phyloP scores from a whole-genome alignment of 2,113 vertebrate genomes.

The Corythornis madagascariensis region DNA sequence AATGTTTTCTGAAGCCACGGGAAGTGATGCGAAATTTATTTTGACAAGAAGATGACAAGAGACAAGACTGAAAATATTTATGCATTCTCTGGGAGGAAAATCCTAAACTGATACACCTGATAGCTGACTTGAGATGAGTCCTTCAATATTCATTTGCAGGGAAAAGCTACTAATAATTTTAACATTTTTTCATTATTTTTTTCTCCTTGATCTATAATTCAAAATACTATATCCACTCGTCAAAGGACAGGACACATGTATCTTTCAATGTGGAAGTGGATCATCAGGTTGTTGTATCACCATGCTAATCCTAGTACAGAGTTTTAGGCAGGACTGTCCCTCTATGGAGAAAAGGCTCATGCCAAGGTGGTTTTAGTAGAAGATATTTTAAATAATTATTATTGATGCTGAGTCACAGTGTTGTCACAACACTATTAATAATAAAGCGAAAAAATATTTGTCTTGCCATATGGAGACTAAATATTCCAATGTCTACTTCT shows the following conservation, averaged over 20 bases:
- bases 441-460: slow-evolving; percentile 50
- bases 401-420: slow-evolving; percentile 48
- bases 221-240: slow-evolving; percentile 38
- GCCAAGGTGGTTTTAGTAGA: slow-evolving; percentile 14
- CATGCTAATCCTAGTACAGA: neutral
- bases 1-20: slow-evolving; percentile 61
- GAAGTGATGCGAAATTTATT: slow-evolving; percentile 66
- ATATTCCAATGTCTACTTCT: neutral
- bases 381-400: slow-evolving; percentile 52
- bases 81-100: slow-evolving; percentile 53
- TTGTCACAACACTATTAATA: slow-evolving; percentile 46
- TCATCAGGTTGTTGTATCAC: slow-evolving; percentile 13
- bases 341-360: neutral
- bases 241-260: slow-evolving; percentile 26
- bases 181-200: slow-evolving; percentile 68
- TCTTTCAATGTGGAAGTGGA: slow-evolving; percentile 60
- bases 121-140: slow-evolving; percentile 62
- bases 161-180: slow-evolving; percentile 70
- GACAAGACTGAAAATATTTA: slow-evolving; percentile 62
- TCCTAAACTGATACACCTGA: slow-evolving; percentile 53
- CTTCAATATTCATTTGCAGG: slow-evolving; percentile 66
- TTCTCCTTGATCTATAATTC: slow-evolving; percentile 71
- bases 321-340: neutral
- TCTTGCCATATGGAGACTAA: slow-evolving; percentile 50
- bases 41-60: slow-evolving; percentile 73